Percentiles rank a stretch among this genome's conserved stretches.
Conservation (phyloP, 2,797 vertebrate genomes). For the Coranthus polyacanthus region DNA sequence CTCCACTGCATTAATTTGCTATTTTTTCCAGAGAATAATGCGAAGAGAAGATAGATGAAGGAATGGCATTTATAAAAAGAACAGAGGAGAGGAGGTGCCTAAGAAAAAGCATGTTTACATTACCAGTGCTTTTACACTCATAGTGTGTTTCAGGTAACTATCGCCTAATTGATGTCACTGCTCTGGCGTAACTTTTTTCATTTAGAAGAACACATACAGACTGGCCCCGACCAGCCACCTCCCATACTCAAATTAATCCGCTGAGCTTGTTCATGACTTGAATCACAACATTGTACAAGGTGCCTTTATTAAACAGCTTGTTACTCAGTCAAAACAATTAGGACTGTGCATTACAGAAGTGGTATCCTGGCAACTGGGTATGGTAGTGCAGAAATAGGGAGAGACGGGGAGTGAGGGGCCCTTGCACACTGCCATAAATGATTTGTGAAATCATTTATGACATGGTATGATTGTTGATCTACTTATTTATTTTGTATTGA, state of each 20-base stretch:
- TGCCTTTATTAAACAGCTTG: constrained; percentile 82
- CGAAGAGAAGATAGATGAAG: too few relatives aligned
- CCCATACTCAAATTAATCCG: constrained; percentile 53
- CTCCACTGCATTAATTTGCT: too few relatives aligned
- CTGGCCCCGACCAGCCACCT: constrained; percentile 13
- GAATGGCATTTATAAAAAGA: too few relatives aligned
- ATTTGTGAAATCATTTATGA: constrained; percentile 51
- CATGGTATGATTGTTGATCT: constrained; percentile 50
- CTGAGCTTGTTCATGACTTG: constrained; percentile 78
- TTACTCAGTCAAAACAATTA: constrained; percentile 87
- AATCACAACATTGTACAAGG: constrained; percentile 80
- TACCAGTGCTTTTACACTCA: background rate
- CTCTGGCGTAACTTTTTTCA: constrained; percentile 15
- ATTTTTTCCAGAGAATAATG: too few relatives aligned
- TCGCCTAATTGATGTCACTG: background rate
- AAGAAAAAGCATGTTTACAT: background rate
- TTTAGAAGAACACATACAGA: constrained; percentile 28
- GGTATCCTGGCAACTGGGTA: constrained; percentile 84
- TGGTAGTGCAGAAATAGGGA: constrained; percentile 58
- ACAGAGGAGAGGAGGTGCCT: too few relatives aligned
- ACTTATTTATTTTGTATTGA: constrained; percentile 36
- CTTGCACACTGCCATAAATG: constrained; percentile 46
- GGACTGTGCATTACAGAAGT: constrained; percentile 74
- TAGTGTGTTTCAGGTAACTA: background rate
- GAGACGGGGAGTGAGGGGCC: constrained; percentile 48